Evolutionary conservation across 2,888 invertebrate species (phyloP).

Genomic region (Noctuana brunneofusca): DNA sequence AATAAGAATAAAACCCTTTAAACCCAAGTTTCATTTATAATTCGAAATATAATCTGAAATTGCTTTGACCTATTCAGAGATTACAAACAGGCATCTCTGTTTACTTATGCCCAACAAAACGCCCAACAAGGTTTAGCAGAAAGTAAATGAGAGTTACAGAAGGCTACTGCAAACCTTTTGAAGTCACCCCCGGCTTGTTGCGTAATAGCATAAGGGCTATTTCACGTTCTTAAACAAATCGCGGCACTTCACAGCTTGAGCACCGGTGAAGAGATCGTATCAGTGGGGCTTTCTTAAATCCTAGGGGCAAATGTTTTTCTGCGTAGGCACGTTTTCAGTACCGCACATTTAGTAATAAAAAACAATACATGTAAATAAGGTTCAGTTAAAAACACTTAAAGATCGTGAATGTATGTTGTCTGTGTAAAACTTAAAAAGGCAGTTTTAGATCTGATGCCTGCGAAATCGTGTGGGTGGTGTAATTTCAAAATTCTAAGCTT

Average conservation of each 20-base stretch:
- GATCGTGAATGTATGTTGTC: not conserved
- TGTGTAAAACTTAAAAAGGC: too few species aligned
- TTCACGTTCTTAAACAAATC: constrained; percentile 24
- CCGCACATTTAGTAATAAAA: not conserved
- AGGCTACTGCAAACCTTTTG: constrained; percentile 9
- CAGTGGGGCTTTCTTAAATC: not conserved
- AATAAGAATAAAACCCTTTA: too few species aligned
- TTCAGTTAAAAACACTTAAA: not conserved
- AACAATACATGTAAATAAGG: not conserved
- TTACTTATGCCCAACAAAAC: not conserved
- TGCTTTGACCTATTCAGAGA: too few species aligned
- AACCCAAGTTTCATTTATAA: too few species aligned
- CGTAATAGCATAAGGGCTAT: constrained; percentile 23
- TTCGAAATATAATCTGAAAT: too few species aligned
- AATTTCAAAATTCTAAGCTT: too few species aligned
- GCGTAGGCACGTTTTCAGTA: not conserved
- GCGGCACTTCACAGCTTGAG: constrained; percentile 10
- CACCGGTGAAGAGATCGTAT: constrained; percentile 13
- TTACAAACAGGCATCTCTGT: too few species aligned
- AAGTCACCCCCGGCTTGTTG: constrained; percentile 22
- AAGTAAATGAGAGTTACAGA: constrained; percentile 7
- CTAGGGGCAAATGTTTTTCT: constrained; percentile 1
- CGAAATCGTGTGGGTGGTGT: too few species aligned
- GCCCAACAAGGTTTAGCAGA: not conserved
- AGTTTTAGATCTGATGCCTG: too few species aligned